Conservation (phyloP, 53 echinoderm and acorn worm genomes). For the Pentamera pediparva region DNA sequence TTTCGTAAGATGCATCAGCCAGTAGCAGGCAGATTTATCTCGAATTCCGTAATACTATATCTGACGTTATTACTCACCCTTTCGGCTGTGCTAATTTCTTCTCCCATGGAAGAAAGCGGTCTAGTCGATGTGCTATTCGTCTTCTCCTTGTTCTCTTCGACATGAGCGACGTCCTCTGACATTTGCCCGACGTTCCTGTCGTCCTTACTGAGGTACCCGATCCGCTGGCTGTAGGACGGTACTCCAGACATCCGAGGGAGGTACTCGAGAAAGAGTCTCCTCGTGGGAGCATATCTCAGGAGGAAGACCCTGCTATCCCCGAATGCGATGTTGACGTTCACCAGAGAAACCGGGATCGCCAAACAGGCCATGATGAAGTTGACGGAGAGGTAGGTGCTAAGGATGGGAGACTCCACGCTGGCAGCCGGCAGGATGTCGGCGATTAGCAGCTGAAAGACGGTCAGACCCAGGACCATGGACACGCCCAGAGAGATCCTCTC, state of each 20-base stretch:
- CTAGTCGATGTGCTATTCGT: too few relatives aligned
- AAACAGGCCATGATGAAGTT: neutral
- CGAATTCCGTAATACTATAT: too few relatives aligned
- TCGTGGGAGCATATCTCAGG: neutral
- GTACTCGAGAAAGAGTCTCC: constrained; percentile 5
- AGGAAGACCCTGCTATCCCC: neutral
- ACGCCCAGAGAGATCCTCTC: constrained; percentile 15
- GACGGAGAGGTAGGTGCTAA: neutral
- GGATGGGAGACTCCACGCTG: neutral
- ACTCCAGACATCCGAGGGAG: neutral
- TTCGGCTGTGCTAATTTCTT: too few relatives aligned
- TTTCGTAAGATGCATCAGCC: too few relatives aligned
- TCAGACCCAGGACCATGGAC: constrained; percentile 19
- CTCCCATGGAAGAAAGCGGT: too few relatives aligned
- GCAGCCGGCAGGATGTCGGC: constrained; percentile 4
- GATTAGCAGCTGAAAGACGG: constrained; percentile 6
- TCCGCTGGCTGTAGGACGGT: neutral
- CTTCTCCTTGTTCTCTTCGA: too few relatives aligned
- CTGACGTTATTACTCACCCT: too few relatives aligned
- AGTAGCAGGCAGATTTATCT: too few relatives aligned
- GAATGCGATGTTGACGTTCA: constrained; percentile 11
- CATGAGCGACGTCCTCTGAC: too few relatives aligned
- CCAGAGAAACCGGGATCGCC: neutral
- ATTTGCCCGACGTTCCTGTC: too few relatives aligned
- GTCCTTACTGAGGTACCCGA: too few relatives aligned